These are phyloP conservation scores for Poeciliopsis prolifica DNA, from an alignment of 2,113 vertebrate genomes.

Conservation along the genomic window DNA sequence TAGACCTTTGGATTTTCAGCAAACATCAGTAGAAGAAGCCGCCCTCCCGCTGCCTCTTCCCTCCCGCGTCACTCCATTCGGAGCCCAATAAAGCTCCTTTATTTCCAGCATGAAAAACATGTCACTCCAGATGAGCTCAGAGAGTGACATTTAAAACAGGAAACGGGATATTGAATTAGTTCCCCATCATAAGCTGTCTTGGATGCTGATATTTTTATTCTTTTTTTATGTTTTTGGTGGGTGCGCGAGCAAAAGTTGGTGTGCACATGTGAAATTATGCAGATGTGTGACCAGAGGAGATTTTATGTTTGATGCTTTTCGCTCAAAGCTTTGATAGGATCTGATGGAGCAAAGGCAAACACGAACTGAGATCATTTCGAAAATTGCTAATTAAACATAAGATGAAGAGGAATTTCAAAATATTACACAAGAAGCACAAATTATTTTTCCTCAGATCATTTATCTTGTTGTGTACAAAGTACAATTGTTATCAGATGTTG, in stretches of 20 bases:
- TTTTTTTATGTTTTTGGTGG: conserved; percentile 32
- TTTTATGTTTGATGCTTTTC: conserved; percentile 42
- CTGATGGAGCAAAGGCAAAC: conserved; percentile 11
- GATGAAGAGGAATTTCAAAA: conserved; percentile 7
- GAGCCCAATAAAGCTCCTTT: conserved; percentile 74
- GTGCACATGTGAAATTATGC: conserved; percentile 5
- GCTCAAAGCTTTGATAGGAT: conserved; percentile 62
- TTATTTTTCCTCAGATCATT: not conserved
- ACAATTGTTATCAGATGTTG: conserved; percentile 15
- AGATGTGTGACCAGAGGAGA: not conserved
- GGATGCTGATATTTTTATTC: conserved; percentile 51
- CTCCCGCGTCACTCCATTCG: conserved; percentile 30
- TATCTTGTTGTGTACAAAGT: conserved; percentile 4
- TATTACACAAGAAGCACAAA: conserved; percentile 19
- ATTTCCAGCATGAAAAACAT: conserved; percentile 79
- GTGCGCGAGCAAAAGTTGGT: conserved; percentile 10
- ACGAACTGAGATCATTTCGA: conserved; percentile 8
- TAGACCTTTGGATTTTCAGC: conserved; percentile 70
- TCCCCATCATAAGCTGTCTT: conserved; percentile 76
- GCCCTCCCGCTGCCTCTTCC: conserved; percentile 6
- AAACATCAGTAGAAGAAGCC: conserved; percentile 34
- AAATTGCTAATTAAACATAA: conserved; percentile 20
- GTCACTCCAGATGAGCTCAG: conserved; percentile 80
- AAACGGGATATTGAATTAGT: conserved; percentile 81
- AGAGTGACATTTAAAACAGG: conserved; percentile 83